phyloP scores from a whole-genome alignment of 2,113 vertebrate species.

The Saimiri boliviensis region DNA sequence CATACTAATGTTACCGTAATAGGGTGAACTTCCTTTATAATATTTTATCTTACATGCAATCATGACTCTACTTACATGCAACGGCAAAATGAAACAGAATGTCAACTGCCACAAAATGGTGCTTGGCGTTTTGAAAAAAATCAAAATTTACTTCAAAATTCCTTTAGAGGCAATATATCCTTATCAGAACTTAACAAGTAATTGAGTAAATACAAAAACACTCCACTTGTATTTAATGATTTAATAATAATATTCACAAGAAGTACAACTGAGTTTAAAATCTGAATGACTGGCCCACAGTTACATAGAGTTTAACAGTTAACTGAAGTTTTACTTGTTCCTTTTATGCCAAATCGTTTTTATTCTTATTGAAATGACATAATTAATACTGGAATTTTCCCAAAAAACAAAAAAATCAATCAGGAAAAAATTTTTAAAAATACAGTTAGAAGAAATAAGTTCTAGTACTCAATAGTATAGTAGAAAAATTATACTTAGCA shows the following conservation, averaged over 20 bases:
- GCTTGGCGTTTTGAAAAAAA: constrained; percentile 50
- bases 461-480: background rate
- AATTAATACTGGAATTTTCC: background rate
- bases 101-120: constrained; percentile 38
- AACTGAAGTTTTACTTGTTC: background rate
- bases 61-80: constrained; percentile 67
- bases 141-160: constrained; percentile 40
- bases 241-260: constrained; percentile 61
- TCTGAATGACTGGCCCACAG: constrained; percentile 17
- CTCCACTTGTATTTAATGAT: constrained; percentile 27
- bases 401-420: background rate
- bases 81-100: constrained; percentile 67
- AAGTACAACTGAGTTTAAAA: constrained; percentile 33
- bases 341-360: background rate
- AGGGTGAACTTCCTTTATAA: constrained; percentile 33
- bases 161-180: background rate
- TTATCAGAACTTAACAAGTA: constrained; percentile 68
- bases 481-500: background rate
- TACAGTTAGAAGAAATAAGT: background rate
- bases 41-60: constrained; percentile 61
- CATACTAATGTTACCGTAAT: constrained; percentile 75
- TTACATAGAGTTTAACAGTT: background rate
- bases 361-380: background rate
- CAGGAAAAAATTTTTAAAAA: background rate
- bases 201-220: background rate